Evolutionary conservation across 1,140 invertebrate genomes (phyloP), one percentile per base, ranked within the genome.

Genomic region (Atta texana): DNA sequence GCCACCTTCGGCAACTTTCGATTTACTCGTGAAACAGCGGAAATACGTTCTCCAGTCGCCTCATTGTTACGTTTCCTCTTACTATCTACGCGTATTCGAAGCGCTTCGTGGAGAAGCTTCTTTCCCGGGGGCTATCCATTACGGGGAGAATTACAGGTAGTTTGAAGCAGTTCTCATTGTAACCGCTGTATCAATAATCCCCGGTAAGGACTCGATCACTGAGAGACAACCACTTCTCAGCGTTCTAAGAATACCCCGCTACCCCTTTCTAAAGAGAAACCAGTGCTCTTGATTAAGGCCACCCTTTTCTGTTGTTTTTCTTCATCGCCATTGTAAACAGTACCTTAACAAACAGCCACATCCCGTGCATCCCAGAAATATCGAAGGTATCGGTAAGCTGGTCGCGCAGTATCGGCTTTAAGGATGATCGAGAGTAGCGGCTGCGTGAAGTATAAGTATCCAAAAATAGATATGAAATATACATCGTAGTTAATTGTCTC

Each of bases 161-260:
- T 90, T 90, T 87, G 82, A 61, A 87, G 76, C 75, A 68, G 64
- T 82, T 89, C 78, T 81, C 39, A 89, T 88, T 85, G 86, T 89
- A 88, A 87, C 86, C 86, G 53, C 31, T 75, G 81, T 90, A 92
- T 92, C 91, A 88, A 92, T 92, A 92, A 92, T 92, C 88, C 71
- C 64, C 57, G 85, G 80, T 64, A 87, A 81, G 59, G 81, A 39
- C 80, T 81, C 72, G 57, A 84, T 68, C 61, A 84, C 77, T 51
- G 77, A 86, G 71, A 80, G 85, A 87, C 81, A 86, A 89, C 86
- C 82, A 66, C 49, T 76, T 86, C 85, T 88, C 75, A 71, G 57
- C 63, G 77, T 77, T 89, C 80, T 80, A 80, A 86, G 74, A 87
- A 86, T 76, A 82, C 84, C 51, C 64, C 84, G 85, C 69, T 71